Evolutionary conservation across 2,797 vertebrate genomes (phyloP), one percentile per base, ranked within the genome.

Genomic region (Silurus aristotelis): DNA sequence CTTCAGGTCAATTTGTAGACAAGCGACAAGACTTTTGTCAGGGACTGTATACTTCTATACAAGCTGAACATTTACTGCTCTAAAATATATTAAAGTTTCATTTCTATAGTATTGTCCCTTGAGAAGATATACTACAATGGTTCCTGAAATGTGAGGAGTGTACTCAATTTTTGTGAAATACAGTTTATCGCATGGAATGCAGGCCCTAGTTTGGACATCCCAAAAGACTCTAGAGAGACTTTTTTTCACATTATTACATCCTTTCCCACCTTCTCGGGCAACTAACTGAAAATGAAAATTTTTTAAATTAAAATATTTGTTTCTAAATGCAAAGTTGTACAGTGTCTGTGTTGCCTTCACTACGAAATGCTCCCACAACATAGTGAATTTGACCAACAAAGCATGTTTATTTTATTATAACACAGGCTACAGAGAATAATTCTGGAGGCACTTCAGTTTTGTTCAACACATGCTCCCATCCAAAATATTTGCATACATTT

Each of bases 401-500:
- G 8, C 48, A 52, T 52, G 48, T 60, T 77, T 60, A 31, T 31
- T 58, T 77, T 8, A 31, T 58, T 12, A 31, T 58, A 31, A 56
- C 15, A 27, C 14, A 10, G 25, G 25, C 52, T 76, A 9, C 55
- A 52, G 48, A 52, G 31, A 14, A 25, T 58, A 20, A 77, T 77
- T 77, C 75, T 6, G 55, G 55, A 60, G 55, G 75, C 55, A 31
- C 17, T 20, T 48, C 6, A 73, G 19, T 48, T 71, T 71, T 19
- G 46, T 48, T 71, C 38, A 22, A 10, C 43, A 12, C 2, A 71
- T 31, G 27, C 68, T 46, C 38, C 19, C 19, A 43, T 22, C 7
- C n/a, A 27, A 3, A 27, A 61, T 14, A 78, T 78, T 78, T 78
- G 76, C 76, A 78, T 61, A 19, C 20, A 46, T 78, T 78, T 78